phyloP scores from a whole-genome alignment of 92 coral and sea anemone species.

The Heteractis magnifica region DNA sequence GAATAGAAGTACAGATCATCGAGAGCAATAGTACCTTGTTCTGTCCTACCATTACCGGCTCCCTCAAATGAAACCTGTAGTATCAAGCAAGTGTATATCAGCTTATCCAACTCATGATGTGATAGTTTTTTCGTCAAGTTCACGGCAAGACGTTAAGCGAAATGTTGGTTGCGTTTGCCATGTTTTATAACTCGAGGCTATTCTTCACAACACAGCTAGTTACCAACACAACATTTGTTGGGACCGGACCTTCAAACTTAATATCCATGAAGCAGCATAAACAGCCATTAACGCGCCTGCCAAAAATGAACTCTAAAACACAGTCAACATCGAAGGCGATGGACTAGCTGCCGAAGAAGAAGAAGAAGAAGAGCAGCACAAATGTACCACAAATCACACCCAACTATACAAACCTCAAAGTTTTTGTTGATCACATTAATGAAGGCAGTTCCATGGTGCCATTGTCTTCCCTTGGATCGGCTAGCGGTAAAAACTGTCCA shows the following conservation, averaged over 20 bases:
- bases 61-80: conserved; percentile 41
- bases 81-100: background rate
- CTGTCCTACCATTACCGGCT: conserved; percentile 29
- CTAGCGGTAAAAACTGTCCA: conserved; percentile 34
- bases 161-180: too few relatives aligned
- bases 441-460: conserved; percentile 42
- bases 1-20: conserved; percentile 40
- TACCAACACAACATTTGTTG: too few relatives aligned
- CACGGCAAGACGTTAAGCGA: too few relatives aligned
- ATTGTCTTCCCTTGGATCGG: conserved; percentile 38
- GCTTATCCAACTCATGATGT: background rate
- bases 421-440: conserved; percentile 31
- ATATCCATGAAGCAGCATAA: too few relatives aligned
- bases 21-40: conserved; percentile 44
- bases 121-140: too few relatives aligned
- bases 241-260: too few relatives aligned
- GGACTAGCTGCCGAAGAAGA: too few relatives aligned
- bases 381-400: background rate
- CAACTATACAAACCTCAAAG: conserved; percentile 8
- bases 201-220: too few relatives aligned
- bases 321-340: too few relatives aligned
- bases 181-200: too few relatives aligned
- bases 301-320: too few relatives aligned
- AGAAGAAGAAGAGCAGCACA: background rate
- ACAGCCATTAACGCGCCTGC: too few relatives aligned